phyloP scores from a whole-genome alignment of 2,888 invertebrate genomes.

The Synergus itoensis region DNA sequence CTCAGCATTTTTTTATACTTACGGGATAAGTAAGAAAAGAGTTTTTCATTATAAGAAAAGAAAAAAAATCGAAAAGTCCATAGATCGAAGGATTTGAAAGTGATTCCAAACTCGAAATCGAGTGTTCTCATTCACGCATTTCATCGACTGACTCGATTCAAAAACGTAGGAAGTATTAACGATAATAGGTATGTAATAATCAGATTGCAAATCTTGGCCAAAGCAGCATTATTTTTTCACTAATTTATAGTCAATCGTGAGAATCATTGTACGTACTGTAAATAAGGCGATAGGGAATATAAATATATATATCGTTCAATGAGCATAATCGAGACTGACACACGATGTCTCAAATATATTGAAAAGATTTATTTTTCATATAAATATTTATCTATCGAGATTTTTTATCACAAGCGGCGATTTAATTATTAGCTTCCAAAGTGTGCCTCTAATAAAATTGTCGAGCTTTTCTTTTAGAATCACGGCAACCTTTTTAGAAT shows the following conservation, averaged over 20 bases:
- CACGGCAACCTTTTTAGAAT: neutral
- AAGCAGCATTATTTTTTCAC: constrained; percentile 77
- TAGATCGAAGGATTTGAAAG: constrained; percentile 23
- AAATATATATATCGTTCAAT: constrained; percentile 49
- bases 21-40: constrained; percentile 20
- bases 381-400: neutral
- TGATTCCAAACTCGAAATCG: constrained; percentile 34
- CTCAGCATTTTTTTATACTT: constrained; percentile 37
- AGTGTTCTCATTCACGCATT: constrained; percentile 26
- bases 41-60: neutral
- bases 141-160: constrained; percentile 37
- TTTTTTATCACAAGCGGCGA: neutral
- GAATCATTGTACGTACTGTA: constrained; percentile 67
- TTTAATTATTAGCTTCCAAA: constrained; percentile 10
- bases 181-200: constrained; percentile 41
- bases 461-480: neutral
- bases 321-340: constrained; percentile 34
- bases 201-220: constrained; percentile 65
- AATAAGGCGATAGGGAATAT: constrained; percentile 63
- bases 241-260: constrained; percentile 67
- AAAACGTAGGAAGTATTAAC: constrained; percentile 33
- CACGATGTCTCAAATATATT: constrained; percentile 16
- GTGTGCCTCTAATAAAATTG: constrained; percentile 19
- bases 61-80: neutral
- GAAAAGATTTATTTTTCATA: constrained; percentile 1